phyloP scores from a whole-genome alignment of 2,888 invertebrate genomes.

The Herminia tarsipennalis region DNA sequence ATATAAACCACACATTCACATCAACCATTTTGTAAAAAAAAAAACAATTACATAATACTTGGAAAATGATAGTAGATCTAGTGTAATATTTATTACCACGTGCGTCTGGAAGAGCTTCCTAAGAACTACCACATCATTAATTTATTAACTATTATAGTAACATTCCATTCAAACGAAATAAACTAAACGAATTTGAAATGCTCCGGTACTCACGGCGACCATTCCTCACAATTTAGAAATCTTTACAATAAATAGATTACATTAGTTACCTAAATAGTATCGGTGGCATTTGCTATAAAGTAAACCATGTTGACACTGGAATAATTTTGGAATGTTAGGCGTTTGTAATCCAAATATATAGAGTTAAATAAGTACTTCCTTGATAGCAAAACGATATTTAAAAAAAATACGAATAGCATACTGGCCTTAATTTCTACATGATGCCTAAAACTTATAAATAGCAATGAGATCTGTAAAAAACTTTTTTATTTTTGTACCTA shows the following conservation, averaged over 20 bases:
- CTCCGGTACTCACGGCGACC: constrained; percentile 67
- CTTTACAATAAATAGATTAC: constrained; percentile 37
- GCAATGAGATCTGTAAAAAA: constrained; percentile 66
- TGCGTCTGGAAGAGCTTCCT: constrained; percentile 71
- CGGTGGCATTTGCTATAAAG: constrained; percentile 59
- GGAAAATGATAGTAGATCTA: constrained; percentile 39
- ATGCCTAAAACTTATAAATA: constrained; percentile 58
- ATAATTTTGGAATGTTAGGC: constrained; percentile 67
- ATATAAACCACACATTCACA: constrained; percentile 53
- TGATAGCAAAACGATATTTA: constrained; percentile 32
- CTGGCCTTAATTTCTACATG: constrained; percentile 51
- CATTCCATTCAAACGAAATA: constrained; percentile 57
- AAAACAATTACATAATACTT: constrained; percentile 58
- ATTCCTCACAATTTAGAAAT: constrained; percentile 29
- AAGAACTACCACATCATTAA: constrained; percentile 68
- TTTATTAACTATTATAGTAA: constrained; percentile 58
- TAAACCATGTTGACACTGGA: constrained; percentile 51
- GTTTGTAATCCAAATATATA: constrained; percentile 44
- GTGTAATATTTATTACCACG: constrained; percentile 51
- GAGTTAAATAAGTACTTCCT: constrained; percentile 37
- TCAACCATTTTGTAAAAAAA: constrained; percentile 45
- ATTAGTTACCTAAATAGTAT: constrained; percentile 56
- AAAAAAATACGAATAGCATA: constrained; percentile 31
- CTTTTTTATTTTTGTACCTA: constrained; percentile 37
- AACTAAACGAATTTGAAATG: constrained; percentile 54